Evolutionary conservation across 2,888 invertebrate genomes (phyloP).

Genomic region (Polymixis lichenea): DNA sequence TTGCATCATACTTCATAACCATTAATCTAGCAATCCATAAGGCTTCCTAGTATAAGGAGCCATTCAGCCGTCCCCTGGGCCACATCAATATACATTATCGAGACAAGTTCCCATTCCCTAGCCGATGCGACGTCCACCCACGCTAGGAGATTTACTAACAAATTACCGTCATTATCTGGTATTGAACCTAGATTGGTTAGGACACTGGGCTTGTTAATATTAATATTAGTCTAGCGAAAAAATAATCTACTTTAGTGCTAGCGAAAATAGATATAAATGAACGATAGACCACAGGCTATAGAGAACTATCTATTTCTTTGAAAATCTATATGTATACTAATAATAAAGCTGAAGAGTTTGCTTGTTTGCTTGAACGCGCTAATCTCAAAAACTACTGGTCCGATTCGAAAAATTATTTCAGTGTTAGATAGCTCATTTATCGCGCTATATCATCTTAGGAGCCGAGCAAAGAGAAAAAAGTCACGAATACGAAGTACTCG

Average conservation of each 20-base stretch:
- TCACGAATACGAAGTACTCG: no score
- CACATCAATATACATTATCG: conserved; percentile 57
- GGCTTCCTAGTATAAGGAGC: conserved; percentile 15
- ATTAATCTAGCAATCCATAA: conserved; percentile 20
- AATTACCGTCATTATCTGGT: conserved; percentile 31
- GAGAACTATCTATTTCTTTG: not conserved
- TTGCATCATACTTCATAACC: conserved; percentile 32
- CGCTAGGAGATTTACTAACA: conserved; percentile 25
- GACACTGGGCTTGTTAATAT: not conserved
- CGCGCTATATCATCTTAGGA: no score
- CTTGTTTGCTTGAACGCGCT: no score
- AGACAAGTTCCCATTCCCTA: conserved; percentile 25
- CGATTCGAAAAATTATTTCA: no score
- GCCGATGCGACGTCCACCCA: conserved; percentile 41
- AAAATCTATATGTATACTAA: no score
- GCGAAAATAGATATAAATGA: not conserved
- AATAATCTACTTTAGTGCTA: not conserved
- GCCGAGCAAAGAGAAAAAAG: no score
- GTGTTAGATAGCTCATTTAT: no score
- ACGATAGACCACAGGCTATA: not conserved
- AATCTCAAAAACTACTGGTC: no score
- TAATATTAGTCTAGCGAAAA: not conserved
- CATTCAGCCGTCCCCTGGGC: conserved; percentile 20
- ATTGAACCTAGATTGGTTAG: conserved; percentile 15
- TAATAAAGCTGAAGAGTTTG: no score